Evolutionary conservation across 1,140 invertebrate species (phyloP).

Genomic region (Drosophila repletoides): DNA sequence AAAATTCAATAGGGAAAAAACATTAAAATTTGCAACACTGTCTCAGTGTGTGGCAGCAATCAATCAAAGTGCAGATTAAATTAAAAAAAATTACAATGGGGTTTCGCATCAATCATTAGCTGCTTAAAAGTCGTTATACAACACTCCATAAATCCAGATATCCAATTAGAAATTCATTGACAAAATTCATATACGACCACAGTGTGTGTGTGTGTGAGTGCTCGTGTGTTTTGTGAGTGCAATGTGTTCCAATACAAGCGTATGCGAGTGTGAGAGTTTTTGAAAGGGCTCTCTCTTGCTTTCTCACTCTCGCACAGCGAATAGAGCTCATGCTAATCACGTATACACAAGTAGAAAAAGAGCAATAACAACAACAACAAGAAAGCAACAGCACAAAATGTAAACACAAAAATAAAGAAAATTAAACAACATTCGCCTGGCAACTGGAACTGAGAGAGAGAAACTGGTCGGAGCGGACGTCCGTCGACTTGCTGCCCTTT

Average conservation of each 20-base stretch:
- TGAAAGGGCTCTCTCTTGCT: constrained; percentile 31
- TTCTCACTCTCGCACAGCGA: background rate
- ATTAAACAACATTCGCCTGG: constrained; percentile 40
- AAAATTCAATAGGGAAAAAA: too few species aligned
- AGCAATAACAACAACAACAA: constrained; percentile 35
- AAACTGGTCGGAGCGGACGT: constrained; percentile 6
- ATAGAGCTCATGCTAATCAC: constrained; percentile 65
- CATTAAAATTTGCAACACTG: too few species aligned
- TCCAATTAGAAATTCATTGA: constrained; percentile 68
- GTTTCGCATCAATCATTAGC: constrained; percentile 22
- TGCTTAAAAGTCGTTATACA: constrained; percentile 3
- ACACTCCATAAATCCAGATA: constrained; percentile 16
- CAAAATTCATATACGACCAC: constrained; percentile 36
- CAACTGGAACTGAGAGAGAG: constrained; percentile 32
- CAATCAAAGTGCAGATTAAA: constrained; percentile 3
- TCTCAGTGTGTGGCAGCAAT: background rate
- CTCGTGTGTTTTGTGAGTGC: too few species aligned
- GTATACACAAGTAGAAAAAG: constrained; percentile 16
- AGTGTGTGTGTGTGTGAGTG: constrained; percentile 14
- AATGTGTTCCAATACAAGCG: background rate
- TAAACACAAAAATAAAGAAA: constrained; percentile 25
- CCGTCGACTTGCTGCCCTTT: constrained; percentile 43
- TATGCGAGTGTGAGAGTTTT: background rate
- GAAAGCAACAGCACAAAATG: constrained; percentile 32
- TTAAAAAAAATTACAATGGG: too few species aligned